These are phyloP conservation scores for Erythrocebus patas DNA, from an alignment of 2,113 vertebrate species.

Conservation along the genomic window DNA sequence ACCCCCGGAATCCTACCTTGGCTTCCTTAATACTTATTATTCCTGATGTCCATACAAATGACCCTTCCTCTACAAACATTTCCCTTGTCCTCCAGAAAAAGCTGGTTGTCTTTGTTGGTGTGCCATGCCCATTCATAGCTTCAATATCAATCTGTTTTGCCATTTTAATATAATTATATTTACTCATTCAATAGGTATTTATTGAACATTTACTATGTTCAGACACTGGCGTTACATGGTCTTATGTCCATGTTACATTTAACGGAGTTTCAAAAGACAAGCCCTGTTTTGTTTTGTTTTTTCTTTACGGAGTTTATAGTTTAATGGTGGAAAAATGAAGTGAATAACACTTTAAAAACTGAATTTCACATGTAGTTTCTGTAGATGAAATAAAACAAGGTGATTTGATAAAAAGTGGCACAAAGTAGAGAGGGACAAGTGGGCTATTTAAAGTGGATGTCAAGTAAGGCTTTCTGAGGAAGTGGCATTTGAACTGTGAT, in stretches of 20 bases:
- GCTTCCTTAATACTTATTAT: neutral
- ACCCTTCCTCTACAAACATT: neutral
- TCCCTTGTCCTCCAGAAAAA: neutral
- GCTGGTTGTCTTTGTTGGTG: neutral
- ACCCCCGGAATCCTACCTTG: neutral
- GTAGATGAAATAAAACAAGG: neutral
- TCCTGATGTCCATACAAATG: neutral
- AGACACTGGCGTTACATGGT: neutral
- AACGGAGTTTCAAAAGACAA: neutral
- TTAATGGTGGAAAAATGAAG: neutral
- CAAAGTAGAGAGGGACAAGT: neutral
- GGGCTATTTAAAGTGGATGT: neutral
- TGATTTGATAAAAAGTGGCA: neutral
- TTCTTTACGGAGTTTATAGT: neutral
- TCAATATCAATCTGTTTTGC: neutral
- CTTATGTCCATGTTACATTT: too few species aligned
- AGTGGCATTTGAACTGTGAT: neutral
- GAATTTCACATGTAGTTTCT: neutral
- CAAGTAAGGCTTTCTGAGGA: neutral
- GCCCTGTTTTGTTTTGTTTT: neutral
- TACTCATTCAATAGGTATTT: neutral
- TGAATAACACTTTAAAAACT: neutral
- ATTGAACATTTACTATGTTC: neutral
- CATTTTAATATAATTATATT: neutral
- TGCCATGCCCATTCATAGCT: neutral